Percentiles rank a stretch among this genome's conserved stretches.
phyloP scores from a whole-genome alignment of 2,797 vertebrate genomes.

The Chloroceryle amazona region DNA sequence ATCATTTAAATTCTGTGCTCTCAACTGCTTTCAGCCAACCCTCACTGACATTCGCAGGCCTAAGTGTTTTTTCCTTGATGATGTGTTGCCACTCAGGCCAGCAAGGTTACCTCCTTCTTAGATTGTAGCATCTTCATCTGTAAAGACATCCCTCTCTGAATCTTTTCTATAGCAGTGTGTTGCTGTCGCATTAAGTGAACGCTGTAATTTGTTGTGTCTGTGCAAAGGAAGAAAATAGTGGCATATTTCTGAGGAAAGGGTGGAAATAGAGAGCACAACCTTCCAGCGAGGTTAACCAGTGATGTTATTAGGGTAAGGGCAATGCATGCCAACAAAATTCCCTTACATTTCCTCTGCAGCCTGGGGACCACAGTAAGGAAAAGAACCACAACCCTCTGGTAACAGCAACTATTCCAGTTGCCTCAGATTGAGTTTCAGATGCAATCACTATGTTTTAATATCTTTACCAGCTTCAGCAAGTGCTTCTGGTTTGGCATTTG shows the following conservation, averaged over 20 bases:
- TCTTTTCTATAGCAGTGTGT: not conserved
- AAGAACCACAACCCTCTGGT: not conserved
- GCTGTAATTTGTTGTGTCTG: fast-evolving
- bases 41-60: too few relatives aligned
- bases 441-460: not conserved
- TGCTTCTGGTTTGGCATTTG: not conserved
- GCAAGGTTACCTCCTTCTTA: too few relatives aligned
- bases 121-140: too few relatives aligned
- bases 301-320: not conserved
- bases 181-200: not conserved
- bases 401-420: not conserved
- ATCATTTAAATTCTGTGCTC: too few relatives aligned
- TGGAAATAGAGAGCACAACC: not conserved
- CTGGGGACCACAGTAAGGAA: not conserved
- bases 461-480: not conserved
- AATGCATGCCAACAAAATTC: not conserved
- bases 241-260: not conserved
- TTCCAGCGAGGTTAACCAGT: not conserved
- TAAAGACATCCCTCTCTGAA: too few relatives aligned
- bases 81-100: too few relatives aligned
- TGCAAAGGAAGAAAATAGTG: not conserved
- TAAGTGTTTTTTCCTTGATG: too few relatives aligned
- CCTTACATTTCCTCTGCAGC: not conserved
- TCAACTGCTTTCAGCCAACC: too few relatives aligned
- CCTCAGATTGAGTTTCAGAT: not conserved